Evolutionary conservation across 2,888 invertebrate species (phyloP), one percentile per base, ranked within the genome.

Genomic region (Apodemia duryi): DNA sequence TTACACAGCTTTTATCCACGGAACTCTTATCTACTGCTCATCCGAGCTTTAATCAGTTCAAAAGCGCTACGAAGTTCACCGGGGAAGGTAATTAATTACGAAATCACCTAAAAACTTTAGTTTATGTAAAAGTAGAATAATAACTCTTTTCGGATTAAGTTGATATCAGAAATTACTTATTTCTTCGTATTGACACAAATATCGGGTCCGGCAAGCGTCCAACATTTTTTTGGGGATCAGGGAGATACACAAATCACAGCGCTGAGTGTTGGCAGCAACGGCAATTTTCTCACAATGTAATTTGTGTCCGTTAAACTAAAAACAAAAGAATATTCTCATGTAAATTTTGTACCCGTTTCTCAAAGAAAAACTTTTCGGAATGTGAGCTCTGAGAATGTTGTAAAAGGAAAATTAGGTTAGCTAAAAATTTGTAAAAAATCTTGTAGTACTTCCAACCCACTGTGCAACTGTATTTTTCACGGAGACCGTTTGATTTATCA

Each of bases 141-240:
- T 28, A 51, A 51, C 73, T 63, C 62, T 38, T 65, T 66, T 35
- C 29, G 35, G 61, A 43, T 57, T 63, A 63, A 67, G 49, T 64
- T 61, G 62, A 61, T 63, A 66, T 65, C 66, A 35, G 49, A 51
- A 9, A 51, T 62, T n/a, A n/a, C n/a, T n/a, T n/a, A n/a, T n/a
- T n/a, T n/a, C n/a, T n/a, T n/a, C n/a, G 66, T 68, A 70, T 71
- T 71, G 68, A 67, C 69, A 64, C 68, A 64, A 69, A 67, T 66
- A 68, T 67, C 51, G 70, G 69, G 67, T 65, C 70, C 77, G 79
- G 79, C 81, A 78, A 68, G 66, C 73, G 71, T 77, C 79, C 80
- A 81, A 76, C 71, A 72, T 75, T 75, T 76, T 35, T 81, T 80
- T 75, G 72, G 70, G 72, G 69, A 64, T 69, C 63, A 63, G 62